Percentiles rank a stretch among this genome's conserved stretches.
These are phyloP conservation scores for Gila robusta DNA, from an alignment of 2,797 vertebrate genomes.

Conservation along the genomic window DNA sequence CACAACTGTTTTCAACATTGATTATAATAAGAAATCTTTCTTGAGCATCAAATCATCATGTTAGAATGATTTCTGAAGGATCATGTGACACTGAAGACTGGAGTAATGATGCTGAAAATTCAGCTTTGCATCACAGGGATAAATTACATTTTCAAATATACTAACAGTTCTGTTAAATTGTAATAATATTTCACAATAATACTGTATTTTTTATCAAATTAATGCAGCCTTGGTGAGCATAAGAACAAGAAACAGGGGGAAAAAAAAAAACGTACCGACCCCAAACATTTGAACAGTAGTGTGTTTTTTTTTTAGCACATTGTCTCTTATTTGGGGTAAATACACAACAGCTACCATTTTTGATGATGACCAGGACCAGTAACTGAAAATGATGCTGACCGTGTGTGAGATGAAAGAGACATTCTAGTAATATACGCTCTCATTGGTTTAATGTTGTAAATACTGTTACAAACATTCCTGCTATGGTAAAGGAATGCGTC, in stretches of 20 bases:
- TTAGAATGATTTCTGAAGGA: not conserved
- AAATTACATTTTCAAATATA: not conserved
- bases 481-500: conserved; percentile 85
- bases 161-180: not conserved
- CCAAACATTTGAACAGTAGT: not conserved
- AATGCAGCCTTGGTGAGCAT: not conserved
- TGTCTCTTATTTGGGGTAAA: not conserved
- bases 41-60: not conserved
- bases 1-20: not conserved
- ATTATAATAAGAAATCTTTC: not conserved
- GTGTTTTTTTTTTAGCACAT: not conserved
- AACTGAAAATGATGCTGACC: not conserved
- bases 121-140: too few relatives aligned
- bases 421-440: conserved; percentile 58
- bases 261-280: not conserved
- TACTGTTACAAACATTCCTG: conserved; percentile 89
- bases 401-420: conserved; percentile 27
- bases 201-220: not conserved
- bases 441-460: conserved; percentile 90
- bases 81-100: not conserved
- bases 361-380: not conserved
- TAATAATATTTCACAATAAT: not conserved
- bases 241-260: too few relatives aligned
- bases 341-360: not conserved
- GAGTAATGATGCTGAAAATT: not conserved